A percentile compares a stretch with the other conserved stretches of the same genome.
Evolutionary conservation across 2,113 vertebrate species (phyloP).

Genomic region (Morphnarchus princeps): DNA sequence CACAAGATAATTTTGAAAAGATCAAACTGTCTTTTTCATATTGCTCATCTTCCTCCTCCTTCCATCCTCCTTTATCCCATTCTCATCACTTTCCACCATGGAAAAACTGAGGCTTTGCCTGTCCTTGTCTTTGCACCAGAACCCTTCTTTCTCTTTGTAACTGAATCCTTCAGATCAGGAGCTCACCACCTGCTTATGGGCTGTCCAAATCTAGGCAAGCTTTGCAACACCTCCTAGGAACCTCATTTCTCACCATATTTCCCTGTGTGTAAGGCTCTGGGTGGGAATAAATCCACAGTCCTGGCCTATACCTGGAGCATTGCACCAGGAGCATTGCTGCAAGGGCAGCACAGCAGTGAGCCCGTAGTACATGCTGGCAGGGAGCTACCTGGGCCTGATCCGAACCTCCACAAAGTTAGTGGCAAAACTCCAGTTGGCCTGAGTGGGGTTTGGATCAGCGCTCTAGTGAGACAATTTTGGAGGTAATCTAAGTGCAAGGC

Average conservation of each 20-base stretch:
- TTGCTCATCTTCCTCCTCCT: not conserved
- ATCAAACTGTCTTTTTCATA: not conserved
- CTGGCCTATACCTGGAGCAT: not conserved
- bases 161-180: not conserved
- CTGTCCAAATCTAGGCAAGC: not conserved
- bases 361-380: rapidly evolving
- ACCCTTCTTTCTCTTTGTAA: not conserved
- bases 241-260: not conserved
- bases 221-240: not conserved
- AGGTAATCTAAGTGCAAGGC: not conserved
- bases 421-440: not conserved
- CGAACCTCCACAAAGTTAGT: not conserved
- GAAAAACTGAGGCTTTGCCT: not conserved
- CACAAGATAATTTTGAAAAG: not conserved
- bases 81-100: rapidly evolving
- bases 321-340: not conserved
- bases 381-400: not conserved
- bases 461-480: not conserved
- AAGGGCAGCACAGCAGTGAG: not conserved
- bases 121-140: not conserved
- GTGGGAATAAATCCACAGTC: rapidly evolving
- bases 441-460: not conserved
- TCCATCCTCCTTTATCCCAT: not conserved
- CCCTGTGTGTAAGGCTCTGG: not conserved
- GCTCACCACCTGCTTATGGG: not conserved